Evolutionary conservation across 2,113 vertebrate genomes (phyloP).

Genomic region (Sisor rabdophorus): DNA sequence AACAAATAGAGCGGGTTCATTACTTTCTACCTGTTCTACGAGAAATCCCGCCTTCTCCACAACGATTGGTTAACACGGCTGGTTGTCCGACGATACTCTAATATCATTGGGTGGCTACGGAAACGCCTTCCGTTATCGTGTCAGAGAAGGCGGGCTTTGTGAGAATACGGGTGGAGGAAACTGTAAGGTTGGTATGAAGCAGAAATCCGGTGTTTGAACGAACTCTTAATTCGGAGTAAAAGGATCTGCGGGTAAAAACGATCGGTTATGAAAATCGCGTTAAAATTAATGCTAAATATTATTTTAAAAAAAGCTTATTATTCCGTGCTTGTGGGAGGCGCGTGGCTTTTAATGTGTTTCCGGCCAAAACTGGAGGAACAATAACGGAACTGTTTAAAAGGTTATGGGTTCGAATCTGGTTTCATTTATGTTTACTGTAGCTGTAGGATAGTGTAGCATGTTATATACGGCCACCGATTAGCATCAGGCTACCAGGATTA

Average conservation of each 20-base stretch:
- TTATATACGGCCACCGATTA: not conserved
- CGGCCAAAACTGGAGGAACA: not conserved
- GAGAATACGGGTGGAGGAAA: not conserved
- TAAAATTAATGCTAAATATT: not conserved
- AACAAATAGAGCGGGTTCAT: too few species aligned
- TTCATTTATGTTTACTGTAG: not conserved
- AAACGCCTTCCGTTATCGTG: not conserved
- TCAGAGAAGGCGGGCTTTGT: not conserved
- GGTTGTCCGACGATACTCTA: not conserved
- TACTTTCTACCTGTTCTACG: not conserved
- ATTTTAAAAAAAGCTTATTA: too few species aligned
- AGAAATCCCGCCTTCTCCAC: not conserved
- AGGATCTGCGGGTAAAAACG: not conserved
- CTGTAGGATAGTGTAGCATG: not conserved
- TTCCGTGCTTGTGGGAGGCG: not conserved
- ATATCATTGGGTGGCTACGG: not conserved
- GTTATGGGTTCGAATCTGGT: not conserved
- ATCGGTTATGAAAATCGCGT: not conserved
- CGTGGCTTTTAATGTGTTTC: not conserved
- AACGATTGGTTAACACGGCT: not conserved
- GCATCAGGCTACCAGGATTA: not conserved
- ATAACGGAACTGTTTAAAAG: not conserved
- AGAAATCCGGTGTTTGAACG: not conserved
- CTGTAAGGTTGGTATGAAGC: not conserved
- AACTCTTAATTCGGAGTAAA: not conserved